phyloP scores from a whole-genome alignment of 1,140 invertebrate genomes.

The Conus ventricosus region DNA sequence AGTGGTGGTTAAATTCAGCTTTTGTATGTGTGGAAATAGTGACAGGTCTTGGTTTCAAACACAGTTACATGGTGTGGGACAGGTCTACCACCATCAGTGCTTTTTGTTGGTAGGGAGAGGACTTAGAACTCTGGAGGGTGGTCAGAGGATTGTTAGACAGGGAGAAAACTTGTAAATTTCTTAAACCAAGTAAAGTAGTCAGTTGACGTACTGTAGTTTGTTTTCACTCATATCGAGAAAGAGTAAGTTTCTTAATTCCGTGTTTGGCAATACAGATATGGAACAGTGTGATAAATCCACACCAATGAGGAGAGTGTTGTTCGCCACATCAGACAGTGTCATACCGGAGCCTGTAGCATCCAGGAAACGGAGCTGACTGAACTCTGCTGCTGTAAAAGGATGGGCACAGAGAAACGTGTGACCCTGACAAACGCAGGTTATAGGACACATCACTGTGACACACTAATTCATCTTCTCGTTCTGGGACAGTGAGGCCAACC shows the following conservation, averaged over 20 bases:
- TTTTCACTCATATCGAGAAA: too few relatives aligned
- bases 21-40: not conserved
- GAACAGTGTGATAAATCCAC: not conserved
- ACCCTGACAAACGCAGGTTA: not conserved
- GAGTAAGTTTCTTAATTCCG: too few relatives aligned
- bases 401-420: not conserved
- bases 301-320: not conserved
- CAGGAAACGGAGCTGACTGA: not conserved
- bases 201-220: not conserved
- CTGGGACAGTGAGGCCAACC: not conserved
- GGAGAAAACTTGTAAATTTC: too few relatives aligned
- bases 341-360: not conserved
- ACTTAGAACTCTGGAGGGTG: too few relatives aligned
- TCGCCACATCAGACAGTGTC: not conserved
- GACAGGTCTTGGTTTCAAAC: not conserved
- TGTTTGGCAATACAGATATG: too few relatives aligned
- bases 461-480: not conserved
- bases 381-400: not conserved
- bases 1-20: constrained; percentile 25
- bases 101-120: too few relatives aligned
- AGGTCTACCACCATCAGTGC: not conserved
- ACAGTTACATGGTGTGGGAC: not conserved
- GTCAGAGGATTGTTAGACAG: too few relatives aligned
- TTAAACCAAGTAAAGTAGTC: not conserved
- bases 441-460: not conserved